phyloP scores from a whole-genome alignment of 2,797 vertebrate species.

The Bradypodion pumilum region DNA sequence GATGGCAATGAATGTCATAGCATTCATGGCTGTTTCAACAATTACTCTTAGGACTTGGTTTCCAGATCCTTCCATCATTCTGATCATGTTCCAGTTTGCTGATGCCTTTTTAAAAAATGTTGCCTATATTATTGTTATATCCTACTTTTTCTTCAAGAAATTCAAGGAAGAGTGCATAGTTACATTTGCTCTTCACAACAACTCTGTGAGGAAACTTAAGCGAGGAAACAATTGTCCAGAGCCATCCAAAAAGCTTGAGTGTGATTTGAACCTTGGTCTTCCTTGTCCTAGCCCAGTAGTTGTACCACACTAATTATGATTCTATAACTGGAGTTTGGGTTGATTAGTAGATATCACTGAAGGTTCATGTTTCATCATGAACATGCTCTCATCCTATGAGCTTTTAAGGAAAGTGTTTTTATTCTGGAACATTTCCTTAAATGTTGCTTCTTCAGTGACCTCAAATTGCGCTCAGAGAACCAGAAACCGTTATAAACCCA shows the following conservation, averaged over 20 bases:
- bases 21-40: neutral
- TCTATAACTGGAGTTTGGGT: neutral
- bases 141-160: neutral
- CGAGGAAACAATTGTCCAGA: neutral
- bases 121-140: neutral
- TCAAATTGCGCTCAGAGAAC: constrained; percentile 35
- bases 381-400: constrained; percentile 15
- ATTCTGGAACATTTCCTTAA: too few relatives aligned
- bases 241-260: neutral
- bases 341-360: constrained; percentile 11
- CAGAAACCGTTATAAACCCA: constrained; percentile 63
- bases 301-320: neutral
- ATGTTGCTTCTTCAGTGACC: constrained; percentile 1
- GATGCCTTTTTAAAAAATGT: neutral
- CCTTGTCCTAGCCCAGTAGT: neutral
- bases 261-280: neutral
- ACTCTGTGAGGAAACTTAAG: neutral
- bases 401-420: neutral
- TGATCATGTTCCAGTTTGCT: neutral
- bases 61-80: too few relatives aligned
- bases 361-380: neutral
- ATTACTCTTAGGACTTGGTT: neutral
- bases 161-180: neutral
- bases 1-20: neutral
- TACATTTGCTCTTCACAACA: neutral